These are phyloP conservation scores for Mythimna loreyi DNA, from an alignment of 2,888 invertebrate genomes.

Conservation along the genomic window DNA sequence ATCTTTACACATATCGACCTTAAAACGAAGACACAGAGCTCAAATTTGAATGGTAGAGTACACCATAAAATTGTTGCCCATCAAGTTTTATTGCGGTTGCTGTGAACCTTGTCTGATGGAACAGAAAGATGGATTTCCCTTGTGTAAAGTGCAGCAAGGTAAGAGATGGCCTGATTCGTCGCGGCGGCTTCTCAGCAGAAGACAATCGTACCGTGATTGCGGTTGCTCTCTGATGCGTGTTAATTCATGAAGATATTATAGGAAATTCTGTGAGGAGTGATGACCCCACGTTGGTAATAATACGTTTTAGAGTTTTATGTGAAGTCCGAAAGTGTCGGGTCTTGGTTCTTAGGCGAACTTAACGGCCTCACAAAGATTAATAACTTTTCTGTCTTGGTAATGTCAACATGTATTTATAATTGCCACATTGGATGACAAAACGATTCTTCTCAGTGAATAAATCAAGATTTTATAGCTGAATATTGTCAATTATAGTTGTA, in stretches of 20 bases:
- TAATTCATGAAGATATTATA: slow-evolving; percentile 68
- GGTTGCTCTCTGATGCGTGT: slow-evolving; percentile 73
- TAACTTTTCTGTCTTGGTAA: background rate
- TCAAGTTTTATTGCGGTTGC: slow-evolving; percentile 29
- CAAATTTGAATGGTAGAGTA: slow-evolving; percentile 35
- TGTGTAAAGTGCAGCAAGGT: slow-evolving; percentile 14
- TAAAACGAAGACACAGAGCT: slow-evolving; percentile 25
- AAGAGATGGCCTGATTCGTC: slow-evolving; percentile 69
- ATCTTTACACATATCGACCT: slow-evolving; percentile 32
- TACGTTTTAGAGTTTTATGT: slow-evolving; percentile 44
- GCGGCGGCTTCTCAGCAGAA: slow-evolving; percentile 71
- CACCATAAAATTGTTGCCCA: slow-evolving; percentile 34
- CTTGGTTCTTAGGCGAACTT: slow-evolving; percentile 6
- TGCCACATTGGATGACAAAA: background rate
- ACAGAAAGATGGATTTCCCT: slow-evolving; percentile 36
- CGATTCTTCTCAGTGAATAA: background rate
- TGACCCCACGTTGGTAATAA: slow-evolving; percentile 54
- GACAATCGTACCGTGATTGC: slow-evolving; percentile 77
- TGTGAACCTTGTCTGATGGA: slow-evolving; percentile 7
- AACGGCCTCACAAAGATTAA: background rate
- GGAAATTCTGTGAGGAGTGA: slow-evolving; percentile 63
- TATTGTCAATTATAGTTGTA: background rate
- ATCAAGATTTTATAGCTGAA: background rate
- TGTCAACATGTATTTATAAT: background rate
- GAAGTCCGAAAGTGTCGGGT: slow-evolving; percentile 21